Base-by-base conservation (phyloP, 2,113 vertebrate species). In the Nycticebus coucang region DNA sequence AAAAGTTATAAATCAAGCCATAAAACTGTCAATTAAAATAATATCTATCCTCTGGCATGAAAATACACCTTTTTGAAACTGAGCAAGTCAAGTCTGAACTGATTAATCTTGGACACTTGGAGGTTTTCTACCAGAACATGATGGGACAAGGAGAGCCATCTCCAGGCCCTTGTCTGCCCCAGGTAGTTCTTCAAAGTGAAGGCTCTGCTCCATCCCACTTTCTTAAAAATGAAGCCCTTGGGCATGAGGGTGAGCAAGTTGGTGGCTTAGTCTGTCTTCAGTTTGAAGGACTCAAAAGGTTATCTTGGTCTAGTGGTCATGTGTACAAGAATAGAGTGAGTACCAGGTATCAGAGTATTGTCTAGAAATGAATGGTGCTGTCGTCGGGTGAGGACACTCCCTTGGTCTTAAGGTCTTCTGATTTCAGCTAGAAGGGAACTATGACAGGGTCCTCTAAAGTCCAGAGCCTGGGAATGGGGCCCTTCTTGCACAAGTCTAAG, bases 281-380 rank as follows among this genome's bases (percentile, higher is more conserved):
- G 24, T 18, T 7, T 4, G 15, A 55, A 81, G 22, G 24, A 91
- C 19, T n/a, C 8, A n/a, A 80, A 9, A 10, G 37, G 11, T 4
- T 59, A n/a, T 9, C 8, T 66, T 69, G 0, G 19, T 80, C 11
- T n/a, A 0, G 0, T 28, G 9, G 66, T 19, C 68, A 33, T 7
- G 0, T 28, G 41, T 5, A 7, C 19, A 33, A n/a, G 9, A 12
- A 68, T 7, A 0, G 35, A 75, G 41, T 69, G 35, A 75, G 41
- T 62, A 30, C 1, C 4, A 10, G 1, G 2, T 77, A 55, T 93
- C 68, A 71, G 2, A 80, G 15, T 24, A 10, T 26, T 33, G 4
- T 50, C 41, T 71, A 30, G 33, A 80, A n/a, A 6, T 19, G 1
- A 5, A 64, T 53, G 4, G 8, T 55, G 24, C 26, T 60, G 0